Percentiles rank a stretch among this genome's conserved stretches.
These are phyloP conservation scores for Helostoma temminkii DNA, from an alignment of 2,797 vertebrate species.

Conservation along the genomic window DNA sequence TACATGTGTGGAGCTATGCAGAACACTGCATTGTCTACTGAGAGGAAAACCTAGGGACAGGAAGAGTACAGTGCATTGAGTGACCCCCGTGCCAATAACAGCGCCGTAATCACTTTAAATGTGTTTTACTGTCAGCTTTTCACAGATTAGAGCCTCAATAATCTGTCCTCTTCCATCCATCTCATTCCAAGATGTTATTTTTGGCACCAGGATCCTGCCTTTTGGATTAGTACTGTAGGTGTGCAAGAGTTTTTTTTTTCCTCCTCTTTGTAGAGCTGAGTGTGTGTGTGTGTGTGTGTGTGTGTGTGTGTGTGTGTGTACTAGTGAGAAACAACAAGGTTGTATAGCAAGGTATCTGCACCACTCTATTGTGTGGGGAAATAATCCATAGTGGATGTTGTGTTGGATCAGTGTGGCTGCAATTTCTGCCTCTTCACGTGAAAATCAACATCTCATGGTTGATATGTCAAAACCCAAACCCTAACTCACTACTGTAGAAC, in stretches of 20 bases:
- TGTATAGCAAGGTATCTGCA: conserved; percentile 25
- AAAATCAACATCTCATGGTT: conserved; percentile 59
- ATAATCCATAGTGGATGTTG: conserved; percentile 41
- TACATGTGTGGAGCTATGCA: conserved; percentile 20
- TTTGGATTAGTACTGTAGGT: conserved; percentile 81
- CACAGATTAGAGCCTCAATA: conserved; percentile 83
- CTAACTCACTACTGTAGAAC: conserved; percentile 54
- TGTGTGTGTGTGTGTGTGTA: conserved; percentile 18
- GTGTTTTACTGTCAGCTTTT: conserved; percentile 85
- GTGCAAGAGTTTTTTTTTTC: conserved; percentile 53
- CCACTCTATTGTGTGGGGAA: conserved; percentile 14
- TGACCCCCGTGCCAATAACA: conserved; percentile 69
- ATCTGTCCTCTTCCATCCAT: conserved; percentile 84
- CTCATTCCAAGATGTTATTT: conserved; percentile 85
- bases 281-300: conserved; percentile 20
- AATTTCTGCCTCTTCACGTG: conserved; percentile 39
- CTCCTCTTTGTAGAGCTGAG: conserved; percentile 1
- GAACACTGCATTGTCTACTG: conserved; percentile 32
- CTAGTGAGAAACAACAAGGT: conserved; percentile 41
- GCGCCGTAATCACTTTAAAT: conserved; percentile 83
- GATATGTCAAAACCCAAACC: conserved; percentile 49
- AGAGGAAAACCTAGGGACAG: not conserved
- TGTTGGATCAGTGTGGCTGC: conserved; percentile 27
- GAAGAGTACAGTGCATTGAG: no score
- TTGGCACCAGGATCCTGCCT: conserved; percentile 78